These are phyloP conservation scores for Calameuta filiformis DNA, from an alignment of 2,888 invertebrate species.

Conservation along the genomic window DNA sequence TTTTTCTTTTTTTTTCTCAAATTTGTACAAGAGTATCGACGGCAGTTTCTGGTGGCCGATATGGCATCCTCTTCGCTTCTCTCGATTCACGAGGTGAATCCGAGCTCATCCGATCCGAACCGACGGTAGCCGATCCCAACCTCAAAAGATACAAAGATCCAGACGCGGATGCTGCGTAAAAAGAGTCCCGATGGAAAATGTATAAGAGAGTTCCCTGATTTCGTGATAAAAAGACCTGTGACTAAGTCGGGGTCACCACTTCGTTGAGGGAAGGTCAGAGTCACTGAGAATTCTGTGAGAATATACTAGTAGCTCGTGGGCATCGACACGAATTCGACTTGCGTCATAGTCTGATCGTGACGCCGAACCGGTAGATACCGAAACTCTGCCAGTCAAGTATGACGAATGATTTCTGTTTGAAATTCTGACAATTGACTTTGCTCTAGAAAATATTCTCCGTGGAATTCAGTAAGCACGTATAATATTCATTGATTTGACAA, in stretches of 20 bases:
- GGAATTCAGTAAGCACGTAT: not conserved
- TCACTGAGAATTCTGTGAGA: slow-evolving; percentile 5
- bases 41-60: not conserved
- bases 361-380: not conserved
- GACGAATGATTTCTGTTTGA: not conserved
- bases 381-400: not conserved
- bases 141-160: not conserved
- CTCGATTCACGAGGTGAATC: not conserved
- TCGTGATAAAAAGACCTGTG: slow-evolving; percentile 8
- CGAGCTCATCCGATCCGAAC: not conserved
- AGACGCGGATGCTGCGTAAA: not conserved
- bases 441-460: not conserved
- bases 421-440: not conserved
- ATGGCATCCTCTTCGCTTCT: not conserved
- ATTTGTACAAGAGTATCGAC: not conserved
- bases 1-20: not conserved
- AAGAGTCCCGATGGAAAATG: slow-evolving; percentile 2
- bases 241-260: slow-evolving; percentile 7
- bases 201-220: not conserved
- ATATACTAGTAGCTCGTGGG: not conserved
- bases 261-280: not conserved
- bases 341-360: not conserved
- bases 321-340: not conserved
- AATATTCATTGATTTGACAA: not conserved
- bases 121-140: not conserved